phyloP scores from a whole-genome alignment of 92 coral and sea anemone genomes.

The Desmophyllum pertusum region DNA sequence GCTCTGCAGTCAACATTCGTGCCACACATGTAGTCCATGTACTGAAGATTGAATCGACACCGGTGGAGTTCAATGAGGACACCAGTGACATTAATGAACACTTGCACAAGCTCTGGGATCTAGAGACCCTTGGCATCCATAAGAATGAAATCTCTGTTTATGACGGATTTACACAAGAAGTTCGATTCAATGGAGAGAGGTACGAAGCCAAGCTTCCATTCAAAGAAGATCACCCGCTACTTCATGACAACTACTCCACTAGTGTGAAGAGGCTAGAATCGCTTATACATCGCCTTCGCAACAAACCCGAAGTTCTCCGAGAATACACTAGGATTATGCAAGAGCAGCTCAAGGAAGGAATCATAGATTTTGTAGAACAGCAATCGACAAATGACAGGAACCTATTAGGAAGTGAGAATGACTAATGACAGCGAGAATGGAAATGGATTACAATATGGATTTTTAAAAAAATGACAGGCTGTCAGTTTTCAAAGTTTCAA shows the following conservation, averaged over 20 bases:
- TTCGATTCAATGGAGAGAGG: constrained; percentile 45
- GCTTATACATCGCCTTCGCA: background rate
- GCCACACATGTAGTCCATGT: constrained; percentile 21
- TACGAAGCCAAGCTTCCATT: constrained; percentile 64
- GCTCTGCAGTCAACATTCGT: too few species aligned
- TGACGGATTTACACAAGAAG: constrained; percentile 29
- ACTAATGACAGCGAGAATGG: too few species aligned
- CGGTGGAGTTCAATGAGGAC: background rate
- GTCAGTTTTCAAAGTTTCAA: too few species aligned
- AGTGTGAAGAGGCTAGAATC: background rate
- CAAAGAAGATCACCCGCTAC: constrained; percentile 38
- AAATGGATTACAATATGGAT: too few species aligned
- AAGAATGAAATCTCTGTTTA: background rate
- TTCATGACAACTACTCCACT: background rate
- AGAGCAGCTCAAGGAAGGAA: constrained; percentile 21
- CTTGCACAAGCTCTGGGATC: constrained; percentile 45
- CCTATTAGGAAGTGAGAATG: too few species aligned
- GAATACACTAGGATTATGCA: background rate
- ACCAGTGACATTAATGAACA: background rate
- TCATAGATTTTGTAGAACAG: too few species aligned
- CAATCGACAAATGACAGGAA: too few species aligned
- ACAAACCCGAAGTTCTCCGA: background rate
- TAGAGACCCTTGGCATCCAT: constrained; percentile 54
- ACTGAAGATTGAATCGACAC: constrained; percentile 23
- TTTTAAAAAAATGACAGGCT: too few species aligned